phyloP scores from a whole-genome alignment of 2,113 vertebrate species.

The Gavialis gangeticus region DNA sequence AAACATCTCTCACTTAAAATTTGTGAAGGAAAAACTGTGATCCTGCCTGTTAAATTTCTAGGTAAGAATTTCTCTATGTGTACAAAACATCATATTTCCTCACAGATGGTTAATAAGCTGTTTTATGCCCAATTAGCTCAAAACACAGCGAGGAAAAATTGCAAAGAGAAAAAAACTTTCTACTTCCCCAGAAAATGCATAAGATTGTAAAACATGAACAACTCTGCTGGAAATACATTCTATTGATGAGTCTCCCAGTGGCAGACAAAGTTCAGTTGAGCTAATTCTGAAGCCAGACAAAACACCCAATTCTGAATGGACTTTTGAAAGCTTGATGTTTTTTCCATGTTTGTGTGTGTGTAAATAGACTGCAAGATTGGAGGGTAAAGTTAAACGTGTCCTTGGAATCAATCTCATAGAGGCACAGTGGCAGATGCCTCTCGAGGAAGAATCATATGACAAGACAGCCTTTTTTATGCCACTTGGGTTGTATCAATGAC shows the following conservation, averaged over 20 bases:
- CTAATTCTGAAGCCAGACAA: neutral
- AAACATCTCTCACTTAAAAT: neutral
- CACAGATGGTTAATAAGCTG: too few relatives aligned
- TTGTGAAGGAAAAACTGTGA: neutral
- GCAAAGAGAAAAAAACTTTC: too few relatives aligned
- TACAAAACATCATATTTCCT: too few relatives aligned
- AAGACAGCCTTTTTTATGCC: neutral
- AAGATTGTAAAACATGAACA: accelerated
- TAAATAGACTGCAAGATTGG: too few relatives aligned
- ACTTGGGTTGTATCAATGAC: neutral
- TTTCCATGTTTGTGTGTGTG: too few relatives aligned
- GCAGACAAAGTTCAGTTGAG: neutral
- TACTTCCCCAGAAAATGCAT: neutral
- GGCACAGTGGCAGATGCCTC: neutral
- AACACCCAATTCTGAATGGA: neutral
- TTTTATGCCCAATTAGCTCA: too few relatives aligned
- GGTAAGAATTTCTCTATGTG: neutral
- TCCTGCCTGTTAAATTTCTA: neutral
- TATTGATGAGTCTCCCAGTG: neutral
- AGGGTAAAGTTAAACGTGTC: too few relatives aligned
- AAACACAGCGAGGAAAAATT: too few relatives aligned
- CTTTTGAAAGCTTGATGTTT: too few relatives aligned
- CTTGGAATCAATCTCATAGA: neutral
- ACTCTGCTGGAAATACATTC: neutral
- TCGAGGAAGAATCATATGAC: neutral